Base-by-base conservation (phyloP, 2,888 invertebrate genomes). In the Drosophila maculinotata region DNA sequence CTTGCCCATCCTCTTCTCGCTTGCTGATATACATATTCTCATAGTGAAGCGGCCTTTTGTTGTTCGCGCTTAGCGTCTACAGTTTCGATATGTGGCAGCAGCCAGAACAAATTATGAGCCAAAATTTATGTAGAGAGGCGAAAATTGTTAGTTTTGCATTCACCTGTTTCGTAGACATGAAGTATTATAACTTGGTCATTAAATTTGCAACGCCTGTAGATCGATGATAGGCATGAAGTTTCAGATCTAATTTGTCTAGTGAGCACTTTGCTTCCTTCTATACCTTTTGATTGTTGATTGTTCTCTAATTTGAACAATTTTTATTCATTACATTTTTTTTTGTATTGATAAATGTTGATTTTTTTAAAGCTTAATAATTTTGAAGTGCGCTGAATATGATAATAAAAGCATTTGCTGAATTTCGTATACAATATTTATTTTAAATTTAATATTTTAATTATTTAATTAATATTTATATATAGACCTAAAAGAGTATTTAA, bases 71-170 rank as follows among this genome's bases (percentile, higher is more conserved):
- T 53, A 51, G 60, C 23, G 56, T 35, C 49, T 20, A 49, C 20
- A 28, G 20, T 28, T 62, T 54, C 48, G 36, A 39, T 49, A 45
- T 56, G 57, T 62, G 65, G 65, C 62, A n/a, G n/a, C n/a, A n/a
- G 76, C 60, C 65, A 72, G 64, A 65, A 65, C 81, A 71, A 79
- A 83, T 79, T 86, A 81, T 79, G 76, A 69, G 83, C 69, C 67
- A 57, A 76, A 79, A 74, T 70, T 77, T 67, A 47, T 67, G 57
- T 58, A 56, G 54, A 52, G 30, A 9, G 42, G 33, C n/a, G 59
- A 53, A 57, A 57, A 52, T 52, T 44, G 45, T 64, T 51, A 23
- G 53, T 38, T 48, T 51, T 45, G 39, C 25, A 47, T 44, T 54
- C 49, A 52, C 35, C 38, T 49, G 28, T 9, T 31, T 14, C 26